Evolutionary conservation across 2,888 invertebrate genomes (phyloP).

Genomic region (Acanthacorydalis orientalis): DNA sequence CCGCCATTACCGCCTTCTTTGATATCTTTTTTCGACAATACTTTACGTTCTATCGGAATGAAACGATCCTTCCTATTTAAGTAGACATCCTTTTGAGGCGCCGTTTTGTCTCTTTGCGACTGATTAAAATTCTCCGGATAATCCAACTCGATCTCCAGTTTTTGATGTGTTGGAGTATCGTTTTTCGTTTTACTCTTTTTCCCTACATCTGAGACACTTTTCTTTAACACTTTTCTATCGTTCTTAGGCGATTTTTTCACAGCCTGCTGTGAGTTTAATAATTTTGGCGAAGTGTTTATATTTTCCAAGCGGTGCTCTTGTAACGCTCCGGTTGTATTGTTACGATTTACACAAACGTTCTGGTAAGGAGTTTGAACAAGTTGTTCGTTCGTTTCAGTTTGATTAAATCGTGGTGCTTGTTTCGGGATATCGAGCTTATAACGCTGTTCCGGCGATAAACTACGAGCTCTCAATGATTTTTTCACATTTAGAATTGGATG

Average conservation of each 20-base stretch:
- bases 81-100: constrained; percentile 5
- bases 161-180: constrained; percentile 15
- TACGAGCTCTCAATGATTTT: background rate
- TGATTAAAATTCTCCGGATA: constrained; percentile 15
- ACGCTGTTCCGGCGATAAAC: constrained; percentile 4
- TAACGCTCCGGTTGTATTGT: background rate
- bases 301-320: no score
- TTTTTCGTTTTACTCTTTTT: constrained; percentile 8
- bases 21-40: background rate
- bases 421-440: constrained; percentile 4
- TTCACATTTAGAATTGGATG: background rate
- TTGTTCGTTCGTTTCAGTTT: background rate
- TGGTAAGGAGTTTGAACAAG: background rate
- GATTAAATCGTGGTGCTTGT: background rate
- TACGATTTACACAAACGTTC: background rate
- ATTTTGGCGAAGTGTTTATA: background rate
- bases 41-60: background rate
- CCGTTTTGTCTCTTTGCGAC: constrained; percentile 5
- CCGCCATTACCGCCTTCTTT: background rate
- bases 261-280: background rate
- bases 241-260: background rate
- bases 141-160: constrained; percentile 17
- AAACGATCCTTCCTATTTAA: background rate
- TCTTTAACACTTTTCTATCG: background rate
- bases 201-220: constrained; percentile 8